Evolutionary conservation across 2,113 vertebrate species (phyloP).

Genomic region (Isichthys henryi): DNA sequence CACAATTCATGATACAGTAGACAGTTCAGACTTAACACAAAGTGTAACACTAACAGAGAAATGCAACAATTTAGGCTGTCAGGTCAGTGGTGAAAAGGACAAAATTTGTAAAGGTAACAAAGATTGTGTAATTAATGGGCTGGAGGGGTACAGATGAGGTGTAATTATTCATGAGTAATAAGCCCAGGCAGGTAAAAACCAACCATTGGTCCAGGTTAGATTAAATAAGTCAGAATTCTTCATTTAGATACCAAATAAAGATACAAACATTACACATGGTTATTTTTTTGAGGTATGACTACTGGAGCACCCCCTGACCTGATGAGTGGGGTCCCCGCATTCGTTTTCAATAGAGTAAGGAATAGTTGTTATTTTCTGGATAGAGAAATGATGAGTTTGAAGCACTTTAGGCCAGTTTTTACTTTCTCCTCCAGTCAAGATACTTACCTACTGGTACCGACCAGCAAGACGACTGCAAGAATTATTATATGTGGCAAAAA

Average conservation of each 20-base stretch:
- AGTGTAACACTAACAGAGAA: background rate
- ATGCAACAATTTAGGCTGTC: background rate
- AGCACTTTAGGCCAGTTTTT: background rate
- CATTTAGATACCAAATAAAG: background rate
- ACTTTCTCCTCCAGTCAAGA: background rate
- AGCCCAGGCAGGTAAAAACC: background rate
- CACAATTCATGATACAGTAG: background rate
- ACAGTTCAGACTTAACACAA: background rate
- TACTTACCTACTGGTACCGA: background rate
- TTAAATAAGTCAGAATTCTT: background rate
- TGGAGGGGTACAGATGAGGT: background rate
- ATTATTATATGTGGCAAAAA: background rate
- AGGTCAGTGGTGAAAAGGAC: background rate
- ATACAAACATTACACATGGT: background rate
- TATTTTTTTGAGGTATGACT: background rate
- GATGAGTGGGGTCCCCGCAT: background rate
- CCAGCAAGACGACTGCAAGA: background rate
- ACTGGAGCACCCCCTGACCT: background rate
- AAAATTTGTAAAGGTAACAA: background rate
- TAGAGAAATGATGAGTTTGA: background rate
- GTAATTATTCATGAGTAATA: background rate
- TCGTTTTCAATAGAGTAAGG: background rate
- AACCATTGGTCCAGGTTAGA: background rate
- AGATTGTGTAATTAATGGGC: background rate
- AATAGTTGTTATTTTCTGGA: background rate